Evolutionary conservation across 2,888 invertebrate genomes (phyloP).

Genomic region (Nomada fucata): DNA sequence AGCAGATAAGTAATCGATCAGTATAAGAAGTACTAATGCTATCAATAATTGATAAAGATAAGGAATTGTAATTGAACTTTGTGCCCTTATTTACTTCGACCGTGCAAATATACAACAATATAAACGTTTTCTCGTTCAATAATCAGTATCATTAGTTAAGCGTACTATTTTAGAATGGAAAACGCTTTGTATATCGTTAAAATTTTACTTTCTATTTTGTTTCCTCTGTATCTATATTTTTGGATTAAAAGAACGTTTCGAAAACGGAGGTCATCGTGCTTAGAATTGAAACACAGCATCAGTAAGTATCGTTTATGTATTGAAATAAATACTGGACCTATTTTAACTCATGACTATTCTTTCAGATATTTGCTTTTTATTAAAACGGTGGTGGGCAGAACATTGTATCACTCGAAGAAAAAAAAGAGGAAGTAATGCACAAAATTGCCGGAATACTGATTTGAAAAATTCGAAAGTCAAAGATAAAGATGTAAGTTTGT

Average conservation of each 20-base stretch:
- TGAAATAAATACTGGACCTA: not conserved
- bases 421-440: not conserved
- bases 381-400: constrained; percentile 62
- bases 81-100: not conserved
- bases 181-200: constrained; percentile 34
- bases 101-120: not conserved
- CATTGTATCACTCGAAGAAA: constrained; percentile 31
- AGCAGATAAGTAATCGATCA: not conserved
- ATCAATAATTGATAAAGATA: not conserved
- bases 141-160: not conserved
- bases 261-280: not conserved
- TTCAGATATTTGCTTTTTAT: constrained; percentile 45
- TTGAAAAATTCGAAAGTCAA: constrained; percentile 48
- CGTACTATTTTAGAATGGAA: constrained; percentile 36
- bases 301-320: constrained; percentile 28
- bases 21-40: not conserved
- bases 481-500: constrained; percentile 62
- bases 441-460: constrained; percentile 5
- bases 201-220: constrained; percentile 34
- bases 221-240: constrained; percentile 46
- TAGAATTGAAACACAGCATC: not conserved
- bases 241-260: constrained; percentile 36
- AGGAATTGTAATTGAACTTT: not conserved
- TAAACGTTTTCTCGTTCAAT: not conserved
- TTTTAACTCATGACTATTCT: not conserved